Percentiles rank a stretch among this genome's conserved stretches.
Conservation (phyloP, 2,888 invertebrate genomes). For the Dryobota labecula region DNA sequence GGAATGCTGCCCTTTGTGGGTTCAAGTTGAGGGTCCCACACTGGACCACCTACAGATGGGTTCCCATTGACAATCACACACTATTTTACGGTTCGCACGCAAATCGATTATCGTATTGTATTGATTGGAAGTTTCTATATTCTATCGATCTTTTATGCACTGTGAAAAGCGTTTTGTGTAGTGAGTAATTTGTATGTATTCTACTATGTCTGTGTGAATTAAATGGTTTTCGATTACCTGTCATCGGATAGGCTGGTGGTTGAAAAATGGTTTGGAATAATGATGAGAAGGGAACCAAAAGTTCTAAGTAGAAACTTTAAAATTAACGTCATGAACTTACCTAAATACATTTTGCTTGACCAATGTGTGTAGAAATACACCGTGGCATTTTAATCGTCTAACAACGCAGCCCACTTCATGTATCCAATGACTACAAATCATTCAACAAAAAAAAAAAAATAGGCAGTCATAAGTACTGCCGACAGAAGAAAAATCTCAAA, state of each 20-base stretch:
- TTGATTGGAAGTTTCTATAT: conserved; percentile 55
- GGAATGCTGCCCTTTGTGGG: conserved; percentile 67
- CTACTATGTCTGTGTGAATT: conserved; percentile 4
- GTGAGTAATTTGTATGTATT: conserved; percentile 21
- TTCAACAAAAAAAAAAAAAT: too few species aligned
- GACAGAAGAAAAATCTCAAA: too few species aligned
- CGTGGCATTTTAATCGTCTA: too few species aligned
- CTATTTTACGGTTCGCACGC: conserved; percentile 56
- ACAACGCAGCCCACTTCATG: too few species aligned
- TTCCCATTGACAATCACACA: conserved; percentile 55
- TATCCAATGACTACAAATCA: too few species aligned
- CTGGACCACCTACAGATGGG: conserved; percentile 62
- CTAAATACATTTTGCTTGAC: not conserved
- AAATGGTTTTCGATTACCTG: conserved; percentile 15
- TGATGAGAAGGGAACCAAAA: not conserved
- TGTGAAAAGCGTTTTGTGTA: conserved; percentile 42
- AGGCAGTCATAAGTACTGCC: too few species aligned
- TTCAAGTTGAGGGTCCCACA: conserved; percentile 71
- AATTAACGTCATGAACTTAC: not conserved
- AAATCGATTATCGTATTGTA: conserved; percentile 48
- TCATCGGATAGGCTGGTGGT: not conserved
- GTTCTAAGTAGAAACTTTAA: not conserved
- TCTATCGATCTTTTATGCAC: conserved; percentile 24
- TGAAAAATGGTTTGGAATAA: not conserved
- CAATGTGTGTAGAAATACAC: not conserved